A percentile compares a stretch with the other conserved stretches of the same genome.
Evolutionary conservation across 1,140 invertebrate genomes (phyloP).

Genomic region (Bathynomus jamesi): DNA sequence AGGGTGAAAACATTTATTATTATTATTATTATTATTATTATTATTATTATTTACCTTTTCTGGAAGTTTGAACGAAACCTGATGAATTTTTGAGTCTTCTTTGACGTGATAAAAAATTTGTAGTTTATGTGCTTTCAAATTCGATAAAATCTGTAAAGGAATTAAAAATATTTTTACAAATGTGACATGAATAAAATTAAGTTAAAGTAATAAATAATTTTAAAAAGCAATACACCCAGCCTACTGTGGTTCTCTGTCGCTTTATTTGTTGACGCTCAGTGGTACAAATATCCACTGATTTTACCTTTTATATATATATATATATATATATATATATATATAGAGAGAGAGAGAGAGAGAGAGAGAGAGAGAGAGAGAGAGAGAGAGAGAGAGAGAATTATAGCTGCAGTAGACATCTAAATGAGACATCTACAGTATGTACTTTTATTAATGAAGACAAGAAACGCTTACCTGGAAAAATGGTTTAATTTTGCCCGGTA

Average conservation of each 20-base stretch:
- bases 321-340: neutral
- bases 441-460: no score
- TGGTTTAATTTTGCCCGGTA: conserved; percentile 45
- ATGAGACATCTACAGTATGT: no score
- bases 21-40: neutral
- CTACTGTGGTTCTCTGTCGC: no score
- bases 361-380: no score
- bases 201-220: no score
- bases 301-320: neutral
- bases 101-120: conserved; percentile 32
- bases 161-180: neutral
- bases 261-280: no score
- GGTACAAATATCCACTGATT: no score
- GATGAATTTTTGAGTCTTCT: conserved; percentile 32
- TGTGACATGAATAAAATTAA: neutral
- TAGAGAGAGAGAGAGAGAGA: no score
- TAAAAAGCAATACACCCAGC: no score
- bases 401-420: no score
- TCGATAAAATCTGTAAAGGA: conserved; percentile 23
- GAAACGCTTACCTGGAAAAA: conserved; percentile 42
- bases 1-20: neutral
- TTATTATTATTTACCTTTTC: conserved; percentile 6
- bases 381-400: no score
- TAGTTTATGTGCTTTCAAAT: conserved; percentile 27
- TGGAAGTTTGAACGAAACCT: conserved; percentile 28